Evolutionary conservation across 2,113 vertebrate species (phyloP), one percentile per base, ranked within the genome.

Genomic region (Dicrurus megarhynchus): DNA sequence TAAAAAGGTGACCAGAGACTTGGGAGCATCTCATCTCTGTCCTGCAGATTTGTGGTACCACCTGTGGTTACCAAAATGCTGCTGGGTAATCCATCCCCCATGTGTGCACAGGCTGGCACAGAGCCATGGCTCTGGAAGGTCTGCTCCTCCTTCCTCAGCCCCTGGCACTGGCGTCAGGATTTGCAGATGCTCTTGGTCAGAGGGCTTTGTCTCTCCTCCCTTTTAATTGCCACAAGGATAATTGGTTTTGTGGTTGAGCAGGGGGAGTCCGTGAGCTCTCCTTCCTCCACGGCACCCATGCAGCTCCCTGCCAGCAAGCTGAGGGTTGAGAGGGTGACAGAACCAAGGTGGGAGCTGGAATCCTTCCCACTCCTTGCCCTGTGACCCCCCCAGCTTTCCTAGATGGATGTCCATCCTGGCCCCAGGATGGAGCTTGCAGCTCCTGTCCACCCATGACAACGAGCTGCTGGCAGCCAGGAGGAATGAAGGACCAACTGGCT

Each of bases 161-260:
- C 12, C 16, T 19, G 59, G 14, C 3, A 0, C 56, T 67, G 74
- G 69, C 6, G 1, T 80, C 47, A 71, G 73, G 65, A 35, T 84
- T 47, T 89, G 60, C 73, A 96, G 89, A 35, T 93, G 90, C 61
- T 91, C 33, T 30, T 65, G 74, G 55, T 81, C 84, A 41, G 56
- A 60, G 39, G 30, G 16, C 52, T 87, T 81, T 56, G 49, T 39
- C 33, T 85, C 44, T 91, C 44, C 42, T 86, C 71, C 39, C 55
- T 63, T 78, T 80, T 67, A 91, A 81, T 78, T 89, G 42, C 59
- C 53, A 39, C 0, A 2, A 68, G 63, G 24, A 77, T 75, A 77
- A 91, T 37, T 70, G 35, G 50, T 33, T 89, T 89, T 81, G 69
- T 74, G 85, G 55, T 8, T 49, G 60, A 89, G 55, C n/a, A 8